phyloP scores from a whole-genome alignment of 1,140 invertebrate species.

The Hylaeus volcanicus region DNA sequence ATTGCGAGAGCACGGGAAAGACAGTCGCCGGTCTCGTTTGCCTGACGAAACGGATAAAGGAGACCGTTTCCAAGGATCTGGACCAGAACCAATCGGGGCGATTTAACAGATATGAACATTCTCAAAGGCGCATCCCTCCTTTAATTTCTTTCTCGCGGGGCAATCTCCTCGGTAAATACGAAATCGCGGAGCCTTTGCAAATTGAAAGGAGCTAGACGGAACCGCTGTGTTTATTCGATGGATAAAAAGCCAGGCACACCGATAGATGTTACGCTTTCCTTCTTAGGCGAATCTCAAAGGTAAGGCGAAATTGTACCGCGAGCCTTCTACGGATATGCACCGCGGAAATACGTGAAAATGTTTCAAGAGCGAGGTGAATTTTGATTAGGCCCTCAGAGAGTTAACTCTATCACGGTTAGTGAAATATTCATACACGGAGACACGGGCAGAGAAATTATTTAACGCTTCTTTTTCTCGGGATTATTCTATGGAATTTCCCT shows the following conservation, averaged over 20 bases:
- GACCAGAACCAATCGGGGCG: slow-evolving; percentile 53
- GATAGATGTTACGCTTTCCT: background rate
- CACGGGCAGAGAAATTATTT: too few relatives aligned
- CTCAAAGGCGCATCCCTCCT: slow-evolving; percentile 48
- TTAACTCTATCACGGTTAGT: background rate
- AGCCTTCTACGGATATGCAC: background rate
- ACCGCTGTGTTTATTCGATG: background rate
- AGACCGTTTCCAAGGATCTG: slow-evolving; percentile 37
- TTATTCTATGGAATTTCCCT: too few relatives aligned
- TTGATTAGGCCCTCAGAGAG: background rate
- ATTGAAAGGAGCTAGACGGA: slow-evolving; percentile 27
- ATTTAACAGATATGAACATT: slow-evolving; percentile 36
- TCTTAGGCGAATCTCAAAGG: background rate
- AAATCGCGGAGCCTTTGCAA: slow-evolving; percentile 27
- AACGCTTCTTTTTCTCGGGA: too few relatives aligned
- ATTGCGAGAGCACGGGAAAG: slow-evolving; percentile 15
- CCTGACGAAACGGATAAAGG: slow-evolving; percentile 50
- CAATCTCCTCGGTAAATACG: slow-evolving; percentile 52
- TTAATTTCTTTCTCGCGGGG: slow-evolving; percentile 49
- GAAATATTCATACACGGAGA: too few relatives aligned
- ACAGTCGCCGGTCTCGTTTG: slow-evolving; percentile 49
- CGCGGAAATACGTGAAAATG: background rate
- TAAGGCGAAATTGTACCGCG: background rate
- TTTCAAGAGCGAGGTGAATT: background rate
- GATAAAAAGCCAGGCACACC: background rate